phyloP scores from a whole-genome alignment of 2,797 vertebrate species.

The Sparidentex hasta region DNA sequence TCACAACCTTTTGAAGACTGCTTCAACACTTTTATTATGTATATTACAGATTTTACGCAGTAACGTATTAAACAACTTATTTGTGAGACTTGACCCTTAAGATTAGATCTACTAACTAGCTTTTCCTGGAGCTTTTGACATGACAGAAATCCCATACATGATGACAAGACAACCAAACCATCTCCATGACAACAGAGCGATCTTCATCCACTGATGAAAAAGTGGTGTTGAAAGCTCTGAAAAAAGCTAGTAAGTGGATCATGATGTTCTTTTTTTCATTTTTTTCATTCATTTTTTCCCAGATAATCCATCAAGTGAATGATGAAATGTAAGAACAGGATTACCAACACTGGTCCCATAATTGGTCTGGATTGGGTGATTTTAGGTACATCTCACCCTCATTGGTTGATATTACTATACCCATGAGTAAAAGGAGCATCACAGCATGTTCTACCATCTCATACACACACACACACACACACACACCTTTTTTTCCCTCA shows the following conservation, averaged over 20 bases:
- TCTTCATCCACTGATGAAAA: constrained; percentile 6
- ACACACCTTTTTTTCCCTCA: constrained; percentile 12
- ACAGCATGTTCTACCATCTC: constrained; percentile 34
- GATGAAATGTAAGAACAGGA: neutral
- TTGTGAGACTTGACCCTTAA: neutral
- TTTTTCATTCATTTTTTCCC: neutral
- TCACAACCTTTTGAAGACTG: neutral
- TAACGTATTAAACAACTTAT: neutral
- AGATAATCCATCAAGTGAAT: neutral
- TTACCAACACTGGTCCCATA: neutral
- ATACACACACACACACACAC: constrained; percentile 18
- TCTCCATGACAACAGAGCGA: constrained; percentile 8
- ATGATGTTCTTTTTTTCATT: neutral
- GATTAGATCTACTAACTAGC: neutral
- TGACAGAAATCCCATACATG: neutral
- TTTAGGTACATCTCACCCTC: neutral
- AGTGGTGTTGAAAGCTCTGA: neutral
- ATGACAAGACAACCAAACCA: neutral
- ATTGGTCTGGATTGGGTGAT: neutral
- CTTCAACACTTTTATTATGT: neutral
- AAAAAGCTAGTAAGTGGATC: neutral
- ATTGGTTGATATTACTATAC: constrained; percentile 11
- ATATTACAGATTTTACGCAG: neutral
- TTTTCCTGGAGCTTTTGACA: neutral
- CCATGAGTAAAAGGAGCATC: constrained; percentile 13